Conservation (phyloP, 2,797 vertebrate genomes). For the Ptychobarbus kaznakovi region DNA sequence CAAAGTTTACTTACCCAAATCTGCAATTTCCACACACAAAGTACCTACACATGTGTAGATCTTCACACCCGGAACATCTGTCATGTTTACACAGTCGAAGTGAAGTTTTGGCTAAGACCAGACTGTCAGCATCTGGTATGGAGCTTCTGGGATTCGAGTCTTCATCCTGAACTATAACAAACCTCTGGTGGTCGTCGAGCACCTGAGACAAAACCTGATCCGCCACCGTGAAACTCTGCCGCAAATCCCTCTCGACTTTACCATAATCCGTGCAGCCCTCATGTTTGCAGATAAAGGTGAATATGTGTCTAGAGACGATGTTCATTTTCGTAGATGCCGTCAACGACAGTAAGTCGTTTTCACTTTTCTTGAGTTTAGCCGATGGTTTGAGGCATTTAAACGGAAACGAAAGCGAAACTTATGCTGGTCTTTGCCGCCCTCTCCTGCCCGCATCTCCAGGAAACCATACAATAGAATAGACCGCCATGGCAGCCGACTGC, state of each 20-base stretch:
- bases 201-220: constrained; percentile 51
- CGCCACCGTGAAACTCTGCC: constrained; percentile 44
- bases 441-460: neutral
- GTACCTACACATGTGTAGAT: constrained; percentile 87
- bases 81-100: constrained; percentile 79
- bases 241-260: constrained; percentile 59
- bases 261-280: constrained; percentile 68
- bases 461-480: neutral
- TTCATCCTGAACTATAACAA: constrained; percentile 60
- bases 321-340: constrained; percentile 61
- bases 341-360: too few relatives aligned
- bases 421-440: neutral
- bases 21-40: constrained; percentile 83
- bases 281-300: constrained; percentile 68
- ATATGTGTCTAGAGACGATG: constrained; percentile 52
- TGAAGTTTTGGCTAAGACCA: constrained; percentile 72
- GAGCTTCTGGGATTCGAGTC: neutral
- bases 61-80: constrained; percentile 70
- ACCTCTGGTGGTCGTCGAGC: constrained; percentile 65
- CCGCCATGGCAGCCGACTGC: neutral
- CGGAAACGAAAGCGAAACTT: constrained; percentile 33
- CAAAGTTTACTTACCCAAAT: constrained; percentile 68
- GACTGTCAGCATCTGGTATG: constrained; percentile 54
- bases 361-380: neutral
- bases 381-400: constrained; percentile 2